Conservation (phyloP, 2,797 vertebrate species). For the Babyrousa celebensis region DNA sequence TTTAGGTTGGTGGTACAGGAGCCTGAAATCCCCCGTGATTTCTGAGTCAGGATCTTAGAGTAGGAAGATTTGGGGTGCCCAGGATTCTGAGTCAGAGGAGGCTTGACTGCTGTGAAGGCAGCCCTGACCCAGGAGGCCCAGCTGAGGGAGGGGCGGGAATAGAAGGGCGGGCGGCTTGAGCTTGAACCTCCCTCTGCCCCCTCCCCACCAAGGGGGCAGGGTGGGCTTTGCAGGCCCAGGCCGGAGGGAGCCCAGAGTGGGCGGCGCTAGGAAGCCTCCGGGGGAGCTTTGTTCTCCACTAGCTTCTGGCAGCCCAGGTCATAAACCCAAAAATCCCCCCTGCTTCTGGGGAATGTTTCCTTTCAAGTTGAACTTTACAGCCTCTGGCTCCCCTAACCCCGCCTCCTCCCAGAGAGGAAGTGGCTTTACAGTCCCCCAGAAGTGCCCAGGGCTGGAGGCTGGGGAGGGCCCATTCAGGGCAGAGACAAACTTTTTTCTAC, state of each 20-base stretch:
- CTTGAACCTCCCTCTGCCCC: background rate
- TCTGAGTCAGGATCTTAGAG: background rate
- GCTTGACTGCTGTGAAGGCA: background rate
- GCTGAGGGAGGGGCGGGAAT: background rate
- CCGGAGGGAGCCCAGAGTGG: background rate
- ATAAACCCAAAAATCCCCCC: slow-evolving; percentile 48
- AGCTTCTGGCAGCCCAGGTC: background rate
- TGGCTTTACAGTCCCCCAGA: slow-evolving; percentile 50
- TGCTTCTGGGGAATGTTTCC: slow-evolving; percentile 66
- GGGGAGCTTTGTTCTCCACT: slow-evolving; percentile 65
- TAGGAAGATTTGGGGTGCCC: background rate
- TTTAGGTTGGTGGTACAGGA: background rate
- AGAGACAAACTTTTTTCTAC: background rate
- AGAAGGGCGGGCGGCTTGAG: background rate
- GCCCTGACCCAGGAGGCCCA: background rate
- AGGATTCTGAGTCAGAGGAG: background rate
- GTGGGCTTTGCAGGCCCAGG: background rate
- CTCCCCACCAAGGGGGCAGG: background rate
- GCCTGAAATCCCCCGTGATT: background rate
- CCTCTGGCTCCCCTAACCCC: background rate
- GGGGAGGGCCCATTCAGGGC: background rate
- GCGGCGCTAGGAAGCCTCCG: background rate
- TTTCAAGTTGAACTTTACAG: slow-evolving; percentile 82
- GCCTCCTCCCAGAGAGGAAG: slow-evolving; percentile 28
- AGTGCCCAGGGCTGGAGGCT: background rate